Evolutionary conservation across 2,113 vertebrate species (phyloP).

Genomic region (Trogon surrucura): DNA sequence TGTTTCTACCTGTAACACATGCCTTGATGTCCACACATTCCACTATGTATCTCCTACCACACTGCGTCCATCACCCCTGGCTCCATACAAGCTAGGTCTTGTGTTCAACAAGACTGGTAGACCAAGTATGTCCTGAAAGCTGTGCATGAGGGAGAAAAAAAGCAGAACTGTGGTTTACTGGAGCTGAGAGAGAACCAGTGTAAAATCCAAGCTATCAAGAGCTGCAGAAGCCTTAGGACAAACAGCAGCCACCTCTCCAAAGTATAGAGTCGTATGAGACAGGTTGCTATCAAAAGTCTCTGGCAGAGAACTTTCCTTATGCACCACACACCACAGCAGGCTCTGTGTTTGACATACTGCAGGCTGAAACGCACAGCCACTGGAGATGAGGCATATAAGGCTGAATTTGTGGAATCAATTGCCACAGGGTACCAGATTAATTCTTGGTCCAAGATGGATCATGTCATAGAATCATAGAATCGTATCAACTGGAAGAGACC

Average conservation of each 20-base stretch:
- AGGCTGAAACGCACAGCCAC: neutral
- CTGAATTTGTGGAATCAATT: neutral
- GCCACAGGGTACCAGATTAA: neutral
- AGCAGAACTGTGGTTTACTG: neutral
- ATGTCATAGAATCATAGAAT: neutral
- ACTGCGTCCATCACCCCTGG: neutral
- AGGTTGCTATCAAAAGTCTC: neutral
- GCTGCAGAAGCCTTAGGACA: neutral
- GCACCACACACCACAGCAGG: neutral
- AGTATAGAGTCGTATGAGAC: fast-evolving
- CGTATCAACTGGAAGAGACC: no score
- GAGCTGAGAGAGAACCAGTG: neutral
- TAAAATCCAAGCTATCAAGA: neutral
- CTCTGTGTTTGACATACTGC: fast-evolving
- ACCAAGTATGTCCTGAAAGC: neutral
- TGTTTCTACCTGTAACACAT: neutral
- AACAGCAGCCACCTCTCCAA: neutral
- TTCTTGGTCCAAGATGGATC: neutral
- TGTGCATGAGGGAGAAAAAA: fast-evolving
- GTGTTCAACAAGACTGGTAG: neutral
- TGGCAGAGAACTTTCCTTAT: neutral
- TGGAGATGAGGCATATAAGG: neutral
- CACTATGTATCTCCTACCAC: neutral
- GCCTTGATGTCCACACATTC: neutral
- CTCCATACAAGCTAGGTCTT: neutral